Evolutionary conservation across 2,797 vertebrate genomes (phyloP).

Genomic region (Stomatorhinus walkeri): DNA sequence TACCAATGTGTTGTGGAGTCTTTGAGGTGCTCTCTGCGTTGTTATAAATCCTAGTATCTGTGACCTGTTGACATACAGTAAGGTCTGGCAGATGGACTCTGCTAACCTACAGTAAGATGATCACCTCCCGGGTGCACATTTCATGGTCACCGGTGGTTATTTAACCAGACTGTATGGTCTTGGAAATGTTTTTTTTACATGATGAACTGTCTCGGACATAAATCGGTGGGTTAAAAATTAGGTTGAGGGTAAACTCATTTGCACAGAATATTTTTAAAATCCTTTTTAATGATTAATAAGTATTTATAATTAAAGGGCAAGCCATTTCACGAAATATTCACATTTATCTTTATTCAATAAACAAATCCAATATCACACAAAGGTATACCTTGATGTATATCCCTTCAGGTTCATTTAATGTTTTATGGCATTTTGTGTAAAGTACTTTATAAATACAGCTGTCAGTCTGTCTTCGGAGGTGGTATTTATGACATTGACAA

Average conservation of each 20-base stretch:
- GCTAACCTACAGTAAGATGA: background rate
- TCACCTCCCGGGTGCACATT: background rate
- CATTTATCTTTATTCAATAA: conserved; percentile 35
- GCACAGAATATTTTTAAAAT: conserved; percentile 35
- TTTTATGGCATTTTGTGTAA: background rate
- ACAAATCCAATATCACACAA: conserved; percentile 20
- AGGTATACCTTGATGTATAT: background rate
- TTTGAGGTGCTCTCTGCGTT: background rate
- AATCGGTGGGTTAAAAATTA: background rate
- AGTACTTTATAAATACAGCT: background rate
- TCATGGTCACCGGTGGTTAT: background rate
- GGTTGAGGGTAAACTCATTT: conserved; percentile 11
- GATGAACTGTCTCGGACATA: background rate
- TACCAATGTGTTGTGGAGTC: background rate
- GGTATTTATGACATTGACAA: background rate
- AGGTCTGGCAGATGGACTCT: background rate
- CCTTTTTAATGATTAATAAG: conserved; percentile 27
- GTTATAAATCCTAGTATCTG: background rate
- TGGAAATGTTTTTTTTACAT: background rate
- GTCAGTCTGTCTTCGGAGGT: background rate
- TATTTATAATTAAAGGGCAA: conserved; percentile 28
- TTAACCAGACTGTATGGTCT: background rate
- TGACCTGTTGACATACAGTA: background rate
- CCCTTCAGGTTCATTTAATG: background rate
- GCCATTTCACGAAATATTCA: conserved; percentile 27